Percentiles rank a stretch among this genome's conserved stretches.
phyloP scores from a whole-genome alignment of 2,113 vertebrate species.

The Recurvirostra avosetta region DNA sequence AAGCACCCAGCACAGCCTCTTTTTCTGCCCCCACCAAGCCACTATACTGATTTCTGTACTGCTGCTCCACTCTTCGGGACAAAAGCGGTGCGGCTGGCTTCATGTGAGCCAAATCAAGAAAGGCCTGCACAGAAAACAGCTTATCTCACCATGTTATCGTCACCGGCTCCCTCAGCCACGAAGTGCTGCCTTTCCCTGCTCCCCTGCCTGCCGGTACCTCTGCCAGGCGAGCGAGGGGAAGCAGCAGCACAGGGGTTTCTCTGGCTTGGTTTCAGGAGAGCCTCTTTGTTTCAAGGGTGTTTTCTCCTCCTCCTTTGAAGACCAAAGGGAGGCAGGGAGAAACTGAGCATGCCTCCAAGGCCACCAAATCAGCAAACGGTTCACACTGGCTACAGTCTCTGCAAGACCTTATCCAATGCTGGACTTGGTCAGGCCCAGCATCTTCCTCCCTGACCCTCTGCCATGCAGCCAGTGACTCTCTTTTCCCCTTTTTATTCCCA shows the following conservation, averaged over 20 bases:
- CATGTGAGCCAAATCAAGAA: background rate
- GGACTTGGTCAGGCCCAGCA: too few relatives aligned
- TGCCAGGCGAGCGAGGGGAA: background rate
- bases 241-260: fast-evolving
- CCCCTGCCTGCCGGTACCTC: fast-evolving
- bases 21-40: background rate
- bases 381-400: background rate
- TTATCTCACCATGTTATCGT: fast-evolving
- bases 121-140: background rate
- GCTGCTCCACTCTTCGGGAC: background rate
- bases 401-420: background rate
- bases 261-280: background rate
- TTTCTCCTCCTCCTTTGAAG: background rate
- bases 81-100: background rate
- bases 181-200: background rate
- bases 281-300: background rate
- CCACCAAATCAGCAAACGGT: background rate
- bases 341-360: background rate
- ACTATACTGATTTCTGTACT: background rate
- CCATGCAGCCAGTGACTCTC: fast-evolving
- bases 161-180: fast-evolving
- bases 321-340: background rate
- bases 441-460: background rate
- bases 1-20: fast-evolving
- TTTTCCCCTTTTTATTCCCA: background rate